Evolutionary conservation across 2,113 vertebrate genomes (phyloP), one percentile per base, ranked within the genome.

Genomic region (Sinocyclocheilus maitianheensis): DNA sequence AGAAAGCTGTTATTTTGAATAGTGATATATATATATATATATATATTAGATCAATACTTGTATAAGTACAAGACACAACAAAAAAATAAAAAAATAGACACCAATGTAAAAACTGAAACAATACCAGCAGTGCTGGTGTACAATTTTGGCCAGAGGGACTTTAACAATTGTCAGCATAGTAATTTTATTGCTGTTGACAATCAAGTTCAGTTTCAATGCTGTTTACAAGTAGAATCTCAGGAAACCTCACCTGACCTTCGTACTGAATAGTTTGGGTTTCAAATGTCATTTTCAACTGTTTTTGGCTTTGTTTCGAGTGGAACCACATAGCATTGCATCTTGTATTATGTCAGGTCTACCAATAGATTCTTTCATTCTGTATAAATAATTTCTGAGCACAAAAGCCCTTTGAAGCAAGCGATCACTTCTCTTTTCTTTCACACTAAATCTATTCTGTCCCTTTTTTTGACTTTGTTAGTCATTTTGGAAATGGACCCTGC

Each of bases 151-250:
- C 77, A 9, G 76, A 88, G 88, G 86, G 62, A 80, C 53, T 37
- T 77, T 87, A 48, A 72, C 89, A 88, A 34, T 81, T 84, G 72
- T 89, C 81, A 86, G 86, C 86, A 88, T 89, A 79, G 51, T 88
- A 86, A 86, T 74, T 46, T 37, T 75, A 90, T 86, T 88, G 62
- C 43, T 86, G 77, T 77, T 89, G 89, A 88, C 89, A 88, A 77
- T 26, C 81, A 67, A 69, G 30, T 83, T 84, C 34, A 40, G 85
- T 65, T 84, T 86, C 78, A 53, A 34, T 60, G 71, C 63, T 88
- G 87, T 86, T 77, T 86, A 84, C 77, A 77, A 67, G 71, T 60
- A 26, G 40, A 78, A 51, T 53, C 30, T 62, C 62, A 82, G 63
- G 37, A 74, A 84, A 86, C 74, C 74, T 67, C 40, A 65, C 65